Evolutionary conservation across 2,797 vertebrate genomes (phyloP), one percentile per base, ranked within the genome.

Genomic region (Huso huso): DNA sequence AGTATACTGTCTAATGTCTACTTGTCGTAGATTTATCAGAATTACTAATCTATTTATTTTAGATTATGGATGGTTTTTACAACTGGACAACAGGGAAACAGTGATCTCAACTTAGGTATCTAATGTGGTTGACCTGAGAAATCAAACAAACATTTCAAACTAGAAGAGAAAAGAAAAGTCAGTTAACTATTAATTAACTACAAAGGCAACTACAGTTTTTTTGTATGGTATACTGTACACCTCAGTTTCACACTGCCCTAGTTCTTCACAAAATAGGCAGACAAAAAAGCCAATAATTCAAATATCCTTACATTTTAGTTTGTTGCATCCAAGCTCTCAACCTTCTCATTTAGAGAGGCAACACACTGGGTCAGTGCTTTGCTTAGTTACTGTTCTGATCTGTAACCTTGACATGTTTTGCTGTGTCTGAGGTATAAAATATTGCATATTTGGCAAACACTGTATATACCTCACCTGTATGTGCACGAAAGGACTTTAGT

Each of bases 401-500:
- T 59, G 12, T 57, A 55, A 55, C 62, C 60, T 68, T 65, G 7
- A 6, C 60, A 59, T 65, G 49, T 48, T 68, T 65, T 65, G 52
- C 53, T 60, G 61, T 62, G 23, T 10, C 49, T 49, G 12, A 62
- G 37, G 57, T 37, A 10, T 65, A 15, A 23, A 71, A 23, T 57
- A 63, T 63, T 50, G 58, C 70, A 48, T 62, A 23, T n/a, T 48
- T 59, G 13, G 60, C 50, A 71, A 50, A n/a, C 60, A 64, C 10
- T 23, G 49, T 37, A 62, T 48, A 51, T 18, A 49, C 59, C 66
- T 37, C 60, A 70, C 23, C 61, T 64, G 62, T 67, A 70, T 70
- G 65, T 70, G 65, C 68, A 63, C 66, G 62, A 73, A 74, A 70
- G 71, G 67, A 69, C 69, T 67, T 79, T 78, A 77, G 75, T 74